Evolutionary conservation across 1,140 invertebrate genomes (phyloP), one percentile per base, ranked within the genome.

Genomic region (Pectinophora gossypiella): DNA sequence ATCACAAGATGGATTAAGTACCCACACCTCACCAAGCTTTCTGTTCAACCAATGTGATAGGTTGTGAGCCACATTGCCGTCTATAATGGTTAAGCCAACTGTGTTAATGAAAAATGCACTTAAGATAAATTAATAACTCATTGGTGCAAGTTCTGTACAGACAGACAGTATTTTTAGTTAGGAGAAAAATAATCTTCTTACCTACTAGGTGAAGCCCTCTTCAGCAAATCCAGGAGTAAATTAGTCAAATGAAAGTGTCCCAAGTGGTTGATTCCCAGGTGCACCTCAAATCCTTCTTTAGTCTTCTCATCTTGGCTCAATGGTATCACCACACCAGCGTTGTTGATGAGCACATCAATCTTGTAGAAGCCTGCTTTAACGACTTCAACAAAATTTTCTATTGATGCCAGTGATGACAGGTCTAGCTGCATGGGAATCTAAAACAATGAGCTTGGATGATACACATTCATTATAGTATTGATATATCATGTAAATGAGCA

Each of bases 331-430:
- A 96, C 90, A 9, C 95, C 96, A 16, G 96, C 97, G 89, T 98
- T 99, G 76, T 98, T 98, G 40, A 99, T 93, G 23, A 98, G 88
- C 20, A 97, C 90, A 88, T 98, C 92, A 38, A 98, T 87, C 56
- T 85, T 87, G 51, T 82, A 58, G 61, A 88, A 87, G 6, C 79
- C 85, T 6, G 76, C 74, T 40, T 92, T 88, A 0, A 96, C 88
- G 47, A 91, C 77, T 36, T 89, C 71, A n/a, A 90, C 91, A 89
- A 95, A 95, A 19, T 89, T 83, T 71, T 89, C 88, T 15, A 96
- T 91, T 0, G 94, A 95, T 38, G 87, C 75, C n/a, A 95, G 85
- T 0, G 91, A 94, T 20, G 90, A 85, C 7, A 96, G 80, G 77
- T 96, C 93, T 15, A 96, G 61, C 52, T 93, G 86, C 89, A 94